These are phyloP conservation scores for Echinometra lucunter DNA, from an alignment of 53 echinoderm and acorn worm species.

Conservation along the genomic window DNA sequence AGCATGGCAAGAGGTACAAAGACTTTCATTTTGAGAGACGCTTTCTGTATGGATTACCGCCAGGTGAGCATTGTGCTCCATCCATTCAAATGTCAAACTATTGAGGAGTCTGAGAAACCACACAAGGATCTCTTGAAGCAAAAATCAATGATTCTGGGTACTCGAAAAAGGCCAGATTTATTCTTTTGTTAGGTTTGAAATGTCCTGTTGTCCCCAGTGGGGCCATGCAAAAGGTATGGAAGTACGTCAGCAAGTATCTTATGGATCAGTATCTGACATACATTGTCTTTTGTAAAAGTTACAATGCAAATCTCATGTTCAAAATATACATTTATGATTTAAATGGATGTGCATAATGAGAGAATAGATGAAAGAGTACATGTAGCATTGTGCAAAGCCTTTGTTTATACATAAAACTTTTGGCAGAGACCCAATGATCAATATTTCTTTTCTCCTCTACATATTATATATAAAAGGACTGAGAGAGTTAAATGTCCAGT, in stretches of 20 bases:
- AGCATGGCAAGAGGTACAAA: not conserved
- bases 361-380: not conserved
- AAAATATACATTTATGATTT: not conserved
- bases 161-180: slow-evolving; percentile 40
- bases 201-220: not conserved
- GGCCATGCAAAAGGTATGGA: not conserved
- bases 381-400: not conserved
- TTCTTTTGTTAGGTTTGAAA: not conserved
- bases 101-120: slow-evolving; percentile 23
- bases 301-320: not conserved
- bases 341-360: slow-evolving; percentile 31
- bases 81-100: slow-evolving; percentile 22
- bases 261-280: not conserved
- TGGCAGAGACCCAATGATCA: slow-evolving; percentile 44
- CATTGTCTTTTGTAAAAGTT: no score
- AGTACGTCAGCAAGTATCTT: not conserved
- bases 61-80: slow-evolving; percentile 29
- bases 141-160: slow-evolving; percentile 43
- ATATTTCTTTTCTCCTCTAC: not conserved
- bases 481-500: not conserved
- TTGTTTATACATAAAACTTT: not conserved
- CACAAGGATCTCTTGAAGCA: not conserved
- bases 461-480: not conserved
- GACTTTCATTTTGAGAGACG: slow-evolving; percentile 11
- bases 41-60: slow-evolving; percentile 36